A percentile compares a stretch with the other conserved stretches of the same genome.
phyloP scores from a whole-genome alignment of 2,113 vertebrate species.

The Saguinus imperator region DNA sequence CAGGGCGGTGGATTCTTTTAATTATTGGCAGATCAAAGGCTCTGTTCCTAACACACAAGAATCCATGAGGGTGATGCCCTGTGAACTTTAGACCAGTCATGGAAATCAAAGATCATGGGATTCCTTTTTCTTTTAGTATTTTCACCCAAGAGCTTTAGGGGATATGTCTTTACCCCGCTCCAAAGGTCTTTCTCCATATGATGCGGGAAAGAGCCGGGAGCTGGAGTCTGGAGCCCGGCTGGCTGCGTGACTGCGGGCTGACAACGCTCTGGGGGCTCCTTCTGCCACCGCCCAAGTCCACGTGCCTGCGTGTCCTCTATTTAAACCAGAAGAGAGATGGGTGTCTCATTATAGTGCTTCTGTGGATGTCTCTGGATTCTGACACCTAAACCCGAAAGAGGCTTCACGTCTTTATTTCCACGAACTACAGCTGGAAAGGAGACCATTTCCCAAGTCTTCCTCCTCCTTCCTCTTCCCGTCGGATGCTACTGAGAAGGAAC shows the following conservation, averaged over 20 bases:
- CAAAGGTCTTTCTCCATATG: not conserved
- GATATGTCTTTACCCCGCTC: not conserved
- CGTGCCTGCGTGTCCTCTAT: accelerated
- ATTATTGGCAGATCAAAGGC: not conserved
- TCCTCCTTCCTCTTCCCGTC: not conserved
- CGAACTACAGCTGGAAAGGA: not conserved
- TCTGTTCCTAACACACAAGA: not conserved
- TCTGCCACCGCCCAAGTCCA: not conserved
- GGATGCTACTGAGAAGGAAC: not conserved
- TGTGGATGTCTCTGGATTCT: not conserved
- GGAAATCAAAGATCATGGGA: not conserved
- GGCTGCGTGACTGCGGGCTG: too few species aligned
- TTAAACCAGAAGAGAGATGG: not conserved
- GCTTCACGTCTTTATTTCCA: not conserved
- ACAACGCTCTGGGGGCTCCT: not conserved
- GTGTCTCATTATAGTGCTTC: not conserved
- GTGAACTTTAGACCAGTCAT: not conserved
- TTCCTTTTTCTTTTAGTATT: not conserved
- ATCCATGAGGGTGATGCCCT: not conserved
- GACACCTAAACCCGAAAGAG: not conserved
- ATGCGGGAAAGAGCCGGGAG: not conserved
- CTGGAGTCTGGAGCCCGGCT: not conserved
- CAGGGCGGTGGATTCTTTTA: not conserved
- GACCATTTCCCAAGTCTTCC: not conserved
- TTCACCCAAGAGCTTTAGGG: not conserved